Evolutionary conservation across 2,797 vertebrate species (phyloP), one percentile per base, ranked within the genome.

Genomic region (Clarias platycephalus): DNA sequence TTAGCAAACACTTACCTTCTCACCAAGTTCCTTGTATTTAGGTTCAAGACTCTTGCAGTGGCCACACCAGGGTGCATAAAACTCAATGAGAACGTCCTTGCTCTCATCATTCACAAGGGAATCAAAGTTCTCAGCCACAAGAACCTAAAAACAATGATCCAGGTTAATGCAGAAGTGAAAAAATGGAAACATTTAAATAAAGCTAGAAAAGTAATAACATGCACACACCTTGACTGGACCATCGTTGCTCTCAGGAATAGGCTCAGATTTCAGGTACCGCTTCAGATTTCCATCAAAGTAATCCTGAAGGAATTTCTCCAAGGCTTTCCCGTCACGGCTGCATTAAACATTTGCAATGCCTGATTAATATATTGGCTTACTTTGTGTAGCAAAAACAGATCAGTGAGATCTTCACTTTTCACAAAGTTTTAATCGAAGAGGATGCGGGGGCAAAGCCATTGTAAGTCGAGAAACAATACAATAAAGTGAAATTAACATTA

Each of bases 41-140:
- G 98, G 98, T 88, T 99, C 98, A 93, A 99, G 93, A 86, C 92
- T 99, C 94, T 99, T 99, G 94, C 98, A 99, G 90, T 99, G 98
- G 83, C 98, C 98, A 7, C 98, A 99, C 98, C 98, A 99, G 0
- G 98, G 98, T 2, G 98, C 98, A 0, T 99, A 99, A 88, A 99
- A 99, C 92, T 99, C 98, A 80, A 99, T 96, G 76, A 99, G 95
- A 7, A 98, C 98, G 63, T 99, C 98, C 93, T 99, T 99, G 92
- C 94, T 93, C 83, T 97, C 96, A 34, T 96, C 95, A 28, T 99
- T 99, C 55, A 99, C 97, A 24, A 99, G 92, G 18, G 92, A 86
- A 26, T 95, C 94, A 15, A 96, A 96, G 92, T 94, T 96, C 89
- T 96, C 95, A 0, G 95, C 95, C 86, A 96, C 95, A 2, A 95